These are phyloP conservation scores for Sinocyclocheilus maitianheensis DNA, from an alignment of 2,113 vertebrate species.

Conservation along the genomic window DNA sequence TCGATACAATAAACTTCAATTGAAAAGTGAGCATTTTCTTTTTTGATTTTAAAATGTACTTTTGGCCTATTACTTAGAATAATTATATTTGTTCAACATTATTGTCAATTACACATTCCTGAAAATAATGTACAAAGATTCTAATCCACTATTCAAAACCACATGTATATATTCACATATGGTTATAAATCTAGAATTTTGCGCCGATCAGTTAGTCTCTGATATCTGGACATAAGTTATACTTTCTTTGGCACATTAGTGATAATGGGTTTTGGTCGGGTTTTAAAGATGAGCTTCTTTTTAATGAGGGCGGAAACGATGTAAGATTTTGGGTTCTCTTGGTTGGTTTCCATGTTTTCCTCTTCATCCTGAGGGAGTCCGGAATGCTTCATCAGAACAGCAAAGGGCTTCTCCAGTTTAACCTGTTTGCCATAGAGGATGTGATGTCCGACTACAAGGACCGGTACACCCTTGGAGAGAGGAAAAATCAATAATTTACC, in stretches of 20 bases:
- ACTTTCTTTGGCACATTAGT: constrained; percentile 92
- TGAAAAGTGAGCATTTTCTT: constrained; percentile 37
- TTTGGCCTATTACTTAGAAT: not conserved
- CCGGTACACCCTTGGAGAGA: constrained; percentile 82
- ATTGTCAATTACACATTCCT: not conserved
- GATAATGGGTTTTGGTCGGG: constrained; percentile 96
- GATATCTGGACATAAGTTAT: constrained; percentile 61
- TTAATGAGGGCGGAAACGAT: constrained; percentile 85
- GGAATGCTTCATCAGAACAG: constrained; percentile 83
- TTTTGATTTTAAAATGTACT: not conserved
- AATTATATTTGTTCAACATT: not conserved
- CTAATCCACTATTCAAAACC: not conserved
- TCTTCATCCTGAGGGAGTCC: constrained; percentile 56
- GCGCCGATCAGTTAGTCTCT: not conserved
- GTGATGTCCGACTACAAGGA: constrained; percentile 93
- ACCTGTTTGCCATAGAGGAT: constrained; percentile 95
- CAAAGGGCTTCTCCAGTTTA: constrained; percentile 92
- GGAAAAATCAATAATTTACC: constrained; percentile 34
- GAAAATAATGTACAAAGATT: not conserved
- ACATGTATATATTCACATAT: not conserved
- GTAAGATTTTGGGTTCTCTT: constrained; percentile 72
- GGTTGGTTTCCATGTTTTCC: constrained; percentile 65
- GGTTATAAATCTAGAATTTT: not conserved
- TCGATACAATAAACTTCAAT: constrained; percentile 56
- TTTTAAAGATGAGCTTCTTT: constrained; percentile 95